Base-by-base conservation (phyloP, 2,113 vertebrate species). In the Corythornis cristatus region DNA sequence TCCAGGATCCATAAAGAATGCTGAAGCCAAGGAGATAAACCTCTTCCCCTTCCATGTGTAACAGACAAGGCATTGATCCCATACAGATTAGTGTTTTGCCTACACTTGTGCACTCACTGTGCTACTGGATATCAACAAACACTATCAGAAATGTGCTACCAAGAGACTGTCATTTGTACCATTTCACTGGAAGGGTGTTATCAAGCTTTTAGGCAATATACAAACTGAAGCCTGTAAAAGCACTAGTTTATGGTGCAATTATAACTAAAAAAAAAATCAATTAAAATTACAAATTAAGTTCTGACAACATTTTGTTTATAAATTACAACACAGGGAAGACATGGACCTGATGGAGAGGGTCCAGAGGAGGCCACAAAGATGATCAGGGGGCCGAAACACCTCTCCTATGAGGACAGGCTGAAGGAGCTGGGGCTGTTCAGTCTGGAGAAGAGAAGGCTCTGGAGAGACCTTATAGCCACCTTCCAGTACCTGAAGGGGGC, bases 41-140 rank as follows among this genome's bases (percentile, higher is more conserved):
- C 4, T 42, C 7, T 46, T 60, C 43, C 33, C 15, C 20, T 80
- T 68, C 26, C 5, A 11, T 31, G 17, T 28, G 1, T 33, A 71
- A 77, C 1, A 3, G 77, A n/a, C 3, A 45, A n/a, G 6, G 6
- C 21, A 16, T 19, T 37, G 11, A 74, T 8, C 1, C 2, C 7
- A 15, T 28, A 43, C 2, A 48, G 19, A 56, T 3, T 15, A 19
- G 14, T n/a, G 19, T 12, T 82, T 82, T 5, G 2, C 8, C 26
- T 42, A 17, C 3, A 11, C 26, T 54, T 20, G 4, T 22, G 46
- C 12, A 65, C 29, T 40, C 31, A 61, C 26, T 9, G 11, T 33
- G 8, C 3, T 9, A 45, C 51, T 22, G 31, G 22, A 19, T 26
- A 77, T 33, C 46, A 77, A 56, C 14, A 48, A 77, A 81, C 11